Evolutionary conservation across 2,797 vertebrate genomes (phyloP).

Genomic region (Ficedula albicollis): DNA sequence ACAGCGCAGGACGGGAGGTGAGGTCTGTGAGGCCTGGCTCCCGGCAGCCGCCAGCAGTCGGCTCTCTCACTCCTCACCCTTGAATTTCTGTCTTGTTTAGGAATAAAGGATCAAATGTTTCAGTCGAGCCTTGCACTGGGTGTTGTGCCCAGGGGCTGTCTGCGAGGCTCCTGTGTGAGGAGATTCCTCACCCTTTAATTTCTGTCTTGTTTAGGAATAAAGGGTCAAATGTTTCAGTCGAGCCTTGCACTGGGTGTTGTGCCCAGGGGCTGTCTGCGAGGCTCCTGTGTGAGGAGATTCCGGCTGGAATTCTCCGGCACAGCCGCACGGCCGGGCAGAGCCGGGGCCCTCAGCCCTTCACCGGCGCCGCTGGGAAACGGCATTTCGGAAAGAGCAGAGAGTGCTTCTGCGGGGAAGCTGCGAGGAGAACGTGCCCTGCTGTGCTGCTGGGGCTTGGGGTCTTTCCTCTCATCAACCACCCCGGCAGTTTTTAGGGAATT

Average conservation of each 20-base stretch:
- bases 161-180: neutral
- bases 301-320: rapidly evolving
- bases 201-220: neutral
- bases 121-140: rapidly evolving
- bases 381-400: rapidly evolving
- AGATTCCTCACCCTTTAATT: neutral
- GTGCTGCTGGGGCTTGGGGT: rapidly evolving
- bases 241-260: rapidly evolving
- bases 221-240: neutral
- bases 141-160: rapidly evolving
- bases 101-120: neutral
- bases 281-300: neutral
- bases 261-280: rapidly evolving
- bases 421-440: rapidly evolving
- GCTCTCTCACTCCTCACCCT: rapidly evolving
- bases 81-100: neutral
- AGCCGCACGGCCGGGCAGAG: rapidly evolving
- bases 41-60: rapidly evolving
- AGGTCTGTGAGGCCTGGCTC: neutral
- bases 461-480: neutral
- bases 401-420: neutral
- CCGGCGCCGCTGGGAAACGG: rapidly evolving
- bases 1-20: rapidly evolving
- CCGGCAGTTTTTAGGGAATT: neutral
- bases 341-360: neutral